These are phyloP conservation scores for Hyposmocoma kahamanoa DNA, from an alignment of 1,140 invertebrate genomes.

Conservation along the genomic window DNA sequence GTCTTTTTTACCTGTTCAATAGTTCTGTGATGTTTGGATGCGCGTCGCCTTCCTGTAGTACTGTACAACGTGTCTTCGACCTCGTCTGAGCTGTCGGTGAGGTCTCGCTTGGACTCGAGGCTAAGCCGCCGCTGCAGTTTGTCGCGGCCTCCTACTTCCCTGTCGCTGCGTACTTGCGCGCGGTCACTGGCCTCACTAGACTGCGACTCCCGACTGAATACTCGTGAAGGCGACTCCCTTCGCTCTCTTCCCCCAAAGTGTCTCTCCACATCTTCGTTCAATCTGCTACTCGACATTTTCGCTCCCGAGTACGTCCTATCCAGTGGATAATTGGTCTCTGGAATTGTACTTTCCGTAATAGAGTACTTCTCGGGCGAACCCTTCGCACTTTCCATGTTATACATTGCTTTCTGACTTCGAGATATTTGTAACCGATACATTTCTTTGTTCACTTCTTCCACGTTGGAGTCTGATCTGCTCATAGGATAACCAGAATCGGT, in stretches of 20 bases:
- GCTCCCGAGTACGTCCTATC: conserved; percentile 68
- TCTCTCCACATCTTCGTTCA: conserved; percentile 65
- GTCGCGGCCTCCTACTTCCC: conserved; percentile 35
- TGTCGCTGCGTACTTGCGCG: conserved; percentile 29
- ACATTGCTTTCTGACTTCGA: conserved; percentile 66
- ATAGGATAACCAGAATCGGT: conserved; percentile 60
- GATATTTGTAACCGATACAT: conserved; percentile 72
- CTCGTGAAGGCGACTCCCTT: conserved; percentile 48
- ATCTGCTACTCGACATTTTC: conserved; percentile 61
- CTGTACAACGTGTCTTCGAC: conserved; percentile 71
- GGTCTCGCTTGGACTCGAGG: conserved; percentile 80
- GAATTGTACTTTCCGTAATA: conserved; percentile 53
- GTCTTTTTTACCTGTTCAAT: conserved; percentile 77
- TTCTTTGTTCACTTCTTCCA: conserved; percentile 71
- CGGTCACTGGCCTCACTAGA: conserved; percentile 57
- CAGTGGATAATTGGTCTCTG: conserved; percentile 66
- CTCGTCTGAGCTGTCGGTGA: conserved; percentile 81
- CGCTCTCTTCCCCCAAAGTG: conserved; percentile 51
- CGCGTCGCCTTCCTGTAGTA: conserved; percentile 64
- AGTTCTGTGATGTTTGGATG: conserved; percentile 76
- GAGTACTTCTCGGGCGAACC: conserved; percentile 59
- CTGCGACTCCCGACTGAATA: conserved; percentile 46
- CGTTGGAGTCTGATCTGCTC: conserved; percentile 67
- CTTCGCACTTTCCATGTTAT: conserved; percentile 64
- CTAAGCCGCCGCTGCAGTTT: conserved; percentile 77